A percentile compares a stretch with the other conserved stretches of the same genome.
phyloP scores from a whole-genome alignment of 2,113 vertebrate genomes.

The Ceratotherium simum region DNA sequence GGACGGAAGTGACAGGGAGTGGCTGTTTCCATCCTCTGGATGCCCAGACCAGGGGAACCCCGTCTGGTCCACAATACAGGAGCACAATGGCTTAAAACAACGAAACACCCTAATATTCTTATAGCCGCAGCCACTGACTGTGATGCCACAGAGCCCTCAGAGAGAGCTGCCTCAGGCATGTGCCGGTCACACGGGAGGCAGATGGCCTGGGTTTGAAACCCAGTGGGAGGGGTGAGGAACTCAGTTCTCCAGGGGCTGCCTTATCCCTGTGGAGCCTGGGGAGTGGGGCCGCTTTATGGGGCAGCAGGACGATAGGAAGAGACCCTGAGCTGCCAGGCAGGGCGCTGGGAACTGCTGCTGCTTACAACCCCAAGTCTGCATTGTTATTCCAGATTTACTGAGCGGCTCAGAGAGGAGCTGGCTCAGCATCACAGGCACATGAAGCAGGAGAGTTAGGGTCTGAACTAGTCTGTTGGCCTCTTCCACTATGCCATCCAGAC shows the following conservation, averaged over 20 bases:
- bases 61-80: not conserved
- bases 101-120: not conserved
- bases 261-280: not conserved
- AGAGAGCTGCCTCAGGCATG: not conserved
- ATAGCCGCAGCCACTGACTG: not conserved
- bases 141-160: not conserved
- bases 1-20: not conserved
- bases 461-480: accelerated
- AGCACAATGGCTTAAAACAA: not conserved
- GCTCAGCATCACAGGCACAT: not conserved
- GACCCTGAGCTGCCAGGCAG: not conserved
- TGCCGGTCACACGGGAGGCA: not conserved
- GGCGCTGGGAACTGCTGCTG: not conserved
- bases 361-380: not conserved
- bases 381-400: not conserved
- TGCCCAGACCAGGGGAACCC: not conserved
- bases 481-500: not conserved
- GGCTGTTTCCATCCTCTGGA: not conserved
- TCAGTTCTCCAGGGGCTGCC: not conserved
- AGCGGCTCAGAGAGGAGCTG: constrained; percentile 50
- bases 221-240: not conserved
- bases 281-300: not conserved
- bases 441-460: not conserved
- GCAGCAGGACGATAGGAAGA: not conserved
- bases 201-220: not conserved